phyloP scores from a whole-genome alignment of 1,140 invertebrate genomes.

The Musca domestica region DNA sequence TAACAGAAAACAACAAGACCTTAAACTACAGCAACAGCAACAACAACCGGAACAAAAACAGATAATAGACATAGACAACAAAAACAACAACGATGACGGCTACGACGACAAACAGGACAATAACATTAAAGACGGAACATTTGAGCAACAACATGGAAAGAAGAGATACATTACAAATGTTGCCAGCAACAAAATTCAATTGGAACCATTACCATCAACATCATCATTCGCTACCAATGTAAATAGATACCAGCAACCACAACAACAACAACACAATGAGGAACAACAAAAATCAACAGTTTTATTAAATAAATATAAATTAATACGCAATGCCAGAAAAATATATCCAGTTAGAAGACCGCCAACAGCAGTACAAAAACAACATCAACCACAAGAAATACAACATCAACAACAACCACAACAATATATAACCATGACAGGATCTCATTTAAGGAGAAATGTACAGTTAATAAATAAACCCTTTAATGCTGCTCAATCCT shows the following conservation, averaged over 20 bases:
- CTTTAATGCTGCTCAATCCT: too few species aligned
- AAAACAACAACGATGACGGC: background rate
- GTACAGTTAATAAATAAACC: too few species aligned
- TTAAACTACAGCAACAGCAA: background rate
- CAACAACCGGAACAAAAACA: background rate
- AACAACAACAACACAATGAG: background rate
- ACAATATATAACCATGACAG: too few species aligned
- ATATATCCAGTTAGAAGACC: too few species aligned
- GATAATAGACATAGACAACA: background rate
- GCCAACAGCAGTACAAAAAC: too few species aligned
- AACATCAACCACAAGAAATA: too few species aligned
- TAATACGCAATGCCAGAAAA: too few species aligned
- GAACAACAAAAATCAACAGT: background rate
- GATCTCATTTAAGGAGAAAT: too few species aligned
- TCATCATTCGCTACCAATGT: background rate
- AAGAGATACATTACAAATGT: background rate
- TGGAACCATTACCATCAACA: background rate
- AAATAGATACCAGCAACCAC: background rate
- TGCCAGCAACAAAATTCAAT: constrained; percentile 9
- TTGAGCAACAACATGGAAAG: background rate
- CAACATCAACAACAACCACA: too few species aligned
- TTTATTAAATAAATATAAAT: background rate
- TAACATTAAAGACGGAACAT: too few species aligned
- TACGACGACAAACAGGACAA: too few species aligned
- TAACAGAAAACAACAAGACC: constrained; percentile 4